Conservation (phyloP, 2,797 vertebrate genomes). For the Glossophaga mutica region DNA sequence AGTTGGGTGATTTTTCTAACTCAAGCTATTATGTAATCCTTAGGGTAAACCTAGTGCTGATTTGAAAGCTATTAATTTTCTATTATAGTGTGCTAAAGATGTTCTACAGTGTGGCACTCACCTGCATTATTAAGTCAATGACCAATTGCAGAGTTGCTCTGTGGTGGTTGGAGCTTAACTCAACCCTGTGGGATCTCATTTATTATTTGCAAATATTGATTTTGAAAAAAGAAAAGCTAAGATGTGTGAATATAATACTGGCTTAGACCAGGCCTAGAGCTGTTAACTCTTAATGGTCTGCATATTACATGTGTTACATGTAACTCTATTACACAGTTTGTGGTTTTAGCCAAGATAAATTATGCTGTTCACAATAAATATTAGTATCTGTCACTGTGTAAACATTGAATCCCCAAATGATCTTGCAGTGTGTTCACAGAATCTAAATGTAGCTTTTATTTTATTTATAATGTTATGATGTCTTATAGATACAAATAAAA, state of each 20-base stretch:
- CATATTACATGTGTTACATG: conserved; percentile 59
- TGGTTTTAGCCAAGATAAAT: conserved; percentile 57
- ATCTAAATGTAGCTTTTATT: conserved; percentile 27
- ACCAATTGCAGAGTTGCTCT: conserved; percentile 91
- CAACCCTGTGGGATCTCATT: conserved; percentile 95
- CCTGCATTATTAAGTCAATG: conserved; percentile 94
- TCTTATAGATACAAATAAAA: conserved; percentile 37
- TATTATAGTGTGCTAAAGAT: conserved; percentile 96
- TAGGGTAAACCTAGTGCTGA: conserved; percentile 91
- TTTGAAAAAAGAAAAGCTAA: conserved; percentile 88
- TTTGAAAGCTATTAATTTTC: conserved; percentile 98
- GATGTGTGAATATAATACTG: conserved; percentile 88
- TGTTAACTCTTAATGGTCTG: conserved; percentile 87
- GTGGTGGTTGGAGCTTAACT: conserved; percentile 90
- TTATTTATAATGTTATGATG: conserved; percentile 51
- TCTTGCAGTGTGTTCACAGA: background rate
- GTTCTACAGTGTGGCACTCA: conserved; percentile 90
- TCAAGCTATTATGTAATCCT: conserved; percentile 93
- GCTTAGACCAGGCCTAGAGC: conserved; percentile 88
- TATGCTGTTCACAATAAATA: conserved; percentile 64
- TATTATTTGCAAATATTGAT: conserved; percentile 99
- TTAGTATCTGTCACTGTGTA: conserved; percentile 33
- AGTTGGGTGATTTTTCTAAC: conserved; percentile 90
- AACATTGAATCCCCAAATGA: conserved; percentile 6
- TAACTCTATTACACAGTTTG: conserved; percentile 61